Evolutionary conservation across 2,797 vertebrate genomes (phyloP), one percentile per base, ranked within the genome.

Genomic region (Sorex maritimensis): DNA sequence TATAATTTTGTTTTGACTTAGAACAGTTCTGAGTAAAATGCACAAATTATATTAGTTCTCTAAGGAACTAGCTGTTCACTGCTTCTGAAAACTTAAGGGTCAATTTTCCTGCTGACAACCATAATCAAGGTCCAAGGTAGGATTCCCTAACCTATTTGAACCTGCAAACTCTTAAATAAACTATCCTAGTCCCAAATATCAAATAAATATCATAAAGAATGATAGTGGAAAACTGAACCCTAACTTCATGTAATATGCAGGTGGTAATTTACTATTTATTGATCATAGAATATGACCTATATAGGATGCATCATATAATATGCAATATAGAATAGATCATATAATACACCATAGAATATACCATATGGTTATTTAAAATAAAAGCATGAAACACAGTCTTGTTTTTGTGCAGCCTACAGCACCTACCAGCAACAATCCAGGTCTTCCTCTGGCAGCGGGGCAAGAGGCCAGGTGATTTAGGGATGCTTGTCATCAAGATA

Each of bases 41-140:
- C 21, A 78, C 7, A 14, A 24, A 63, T 78, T 77, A 14, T 19
- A 11, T 0, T 73, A 9, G 24, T 30, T 71, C 65, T 71, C 7
- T 38, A 44, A 44, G 41, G 41, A 44, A 44, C 41, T 65, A 67
- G 46, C 28, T 77, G 61, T 5, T 13, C 4, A 10, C 3, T 26
- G 12, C 19, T 75, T 24, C 71, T 55, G 11, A 41, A 81, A 61
- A 71, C 46, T 67, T 58, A 1, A 26, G 55, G 12, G 13, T 84
- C 46, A 73, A 3, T 44, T 61, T 72, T 14, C 13, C 8, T 14
- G 17, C 24, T 10, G 26, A 38, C 28, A 15, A 12, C 46, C 28
- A 1, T 23, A 14, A 8, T 4, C 0, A 21, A 44, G 19, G 52
- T 5, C 5, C 8, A 0, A 30, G 5, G 1, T 6, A 38, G 0